Evolutionary conservation across 2,113 vertebrate species (phyloP), one percentile per base, ranked within the genome.

Genomic region (Coptodon bakossiorum): DNA sequence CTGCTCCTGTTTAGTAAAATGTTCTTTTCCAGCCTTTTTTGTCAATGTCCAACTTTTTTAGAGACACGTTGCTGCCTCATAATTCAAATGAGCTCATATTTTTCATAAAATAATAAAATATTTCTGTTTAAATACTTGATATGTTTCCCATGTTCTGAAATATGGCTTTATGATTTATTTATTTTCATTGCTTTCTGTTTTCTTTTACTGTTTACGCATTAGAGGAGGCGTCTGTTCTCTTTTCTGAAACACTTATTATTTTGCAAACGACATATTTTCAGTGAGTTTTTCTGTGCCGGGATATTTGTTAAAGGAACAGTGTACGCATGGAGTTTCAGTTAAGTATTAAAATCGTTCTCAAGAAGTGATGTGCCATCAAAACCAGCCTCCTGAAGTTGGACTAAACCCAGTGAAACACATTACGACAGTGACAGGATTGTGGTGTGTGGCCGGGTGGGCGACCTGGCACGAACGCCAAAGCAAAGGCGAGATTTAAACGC

Each of bases 21-120:
- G 11, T 38, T 13, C 63, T 68, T 68, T 66, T 66, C 63, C 63
- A 68, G 63, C 63, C 63, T 68, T 40, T 43, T 68, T 40, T 68
- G 34, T 22, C 36, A 0, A 3, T 3, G 19, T 38, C 19, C 63
- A 68, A 13, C 63, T 22, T 38, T 68, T 66, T 66, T 66, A 66
- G 11, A 40, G 34, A 68, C 7, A 24, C 10, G 12, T 24, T 40
- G 38, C 22, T 71, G 38, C 66, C 38, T 43, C n/a, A 4, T 24
- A 27, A 71, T 27, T 45, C 13, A 71, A 71, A 43, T 27, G 12
- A 71, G n/a, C 66, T 71, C 3, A 43, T 6, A 0, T 71, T 14
- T 71, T 71, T 43, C 36, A 43, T 71, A n/a, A 43, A 43, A 24
- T 16, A 71, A 14, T 71, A 6, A 43, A 43, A 22, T 40, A 36